Conservation (phyloP, 2,113 vertebrate genomes). For the Hemiprocne comata region DNA sequence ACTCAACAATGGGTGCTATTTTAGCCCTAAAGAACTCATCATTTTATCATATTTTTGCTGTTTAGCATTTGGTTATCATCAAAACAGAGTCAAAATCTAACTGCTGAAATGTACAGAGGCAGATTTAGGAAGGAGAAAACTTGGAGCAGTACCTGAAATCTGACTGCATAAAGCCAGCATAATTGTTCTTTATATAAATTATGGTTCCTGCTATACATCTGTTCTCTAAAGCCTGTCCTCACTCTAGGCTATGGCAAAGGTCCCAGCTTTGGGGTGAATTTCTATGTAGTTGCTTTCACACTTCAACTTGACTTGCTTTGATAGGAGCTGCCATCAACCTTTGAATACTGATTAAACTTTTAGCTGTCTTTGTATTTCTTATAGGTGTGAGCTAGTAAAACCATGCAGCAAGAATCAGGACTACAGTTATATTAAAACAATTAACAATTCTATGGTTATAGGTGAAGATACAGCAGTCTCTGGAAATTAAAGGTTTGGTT, state of each 20-base stretch:
- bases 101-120: not conserved
- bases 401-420: not conserved
- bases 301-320: not conserved
- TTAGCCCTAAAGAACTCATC: not conserved
- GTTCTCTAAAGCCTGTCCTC: not conserved
- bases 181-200: not conserved
- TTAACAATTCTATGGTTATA: not conserved
- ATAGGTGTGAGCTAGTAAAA: not conserved
- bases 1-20: constrained; percentile 33
- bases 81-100: constrained; percentile 24
- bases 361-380: not conserved
- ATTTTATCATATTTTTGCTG: not conserved
- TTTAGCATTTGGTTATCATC: constrained; percentile 23
- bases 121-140: not conserved
- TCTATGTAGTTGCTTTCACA: not conserved
- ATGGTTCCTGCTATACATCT: not conserved
- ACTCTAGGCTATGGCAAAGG: not conserved
- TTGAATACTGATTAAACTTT: not conserved
- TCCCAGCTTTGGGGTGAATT: not conserved
- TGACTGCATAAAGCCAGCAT: not conserved
- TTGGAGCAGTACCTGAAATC: not conserved
- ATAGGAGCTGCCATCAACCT: not conserved
- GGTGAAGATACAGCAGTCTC: not conserved
- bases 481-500: not conserved
- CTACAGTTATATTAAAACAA: not conserved